Evolutionary conservation across 2,797 vertebrate genomes (phyloP), one percentile per base, ranked within the genome.

Genomic region (Hippopotamyrus pictus): DNA sequence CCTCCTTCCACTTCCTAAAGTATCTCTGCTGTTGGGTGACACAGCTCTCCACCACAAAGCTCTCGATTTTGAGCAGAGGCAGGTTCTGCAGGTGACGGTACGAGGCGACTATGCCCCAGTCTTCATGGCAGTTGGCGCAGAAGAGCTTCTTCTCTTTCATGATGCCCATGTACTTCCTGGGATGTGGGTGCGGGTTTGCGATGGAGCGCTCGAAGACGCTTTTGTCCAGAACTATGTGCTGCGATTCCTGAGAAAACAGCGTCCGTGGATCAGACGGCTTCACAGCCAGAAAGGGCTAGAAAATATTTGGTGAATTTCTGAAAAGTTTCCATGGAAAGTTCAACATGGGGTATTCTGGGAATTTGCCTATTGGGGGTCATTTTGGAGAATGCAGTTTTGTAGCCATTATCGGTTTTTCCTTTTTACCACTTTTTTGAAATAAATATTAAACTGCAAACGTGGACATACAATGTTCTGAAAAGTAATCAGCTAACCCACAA

Each of bases 51-150:
- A 96, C 91, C 4, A 95, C 94, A 90, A 97, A 97, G 90, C 95
- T 95, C 54, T 93, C 93, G 0, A 96, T 96, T 94, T 96, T 97
- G 90, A 97, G 93, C 17, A 97, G 84, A 6, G 96, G 96, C 86
- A 97, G 93, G 11, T 96, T 76, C 87, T 94, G 92, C 57, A 95
- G 94, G 29, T 6, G 89, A 86, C 88, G 94, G 88, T 96, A 97
- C 73, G 89, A 95, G 89, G 93, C 93, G 5, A 46, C 88, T 53
- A 96, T 94, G 14, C 96, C 96, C 96, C 96, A 97, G 73, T 97
- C 96, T 0, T 94, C 89, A 11, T 91, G 69, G 76, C 96, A 97
- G 0, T 89, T 17, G 29, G 25, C 91, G 90, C 96, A 97, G 86
- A 92, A 90, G 89, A 96, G 91, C 92, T 97, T 97, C 91, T 87